Conservation (phyloP, 2,888 invertebrate genomes). For the Mythimna loreyi region DNA sequence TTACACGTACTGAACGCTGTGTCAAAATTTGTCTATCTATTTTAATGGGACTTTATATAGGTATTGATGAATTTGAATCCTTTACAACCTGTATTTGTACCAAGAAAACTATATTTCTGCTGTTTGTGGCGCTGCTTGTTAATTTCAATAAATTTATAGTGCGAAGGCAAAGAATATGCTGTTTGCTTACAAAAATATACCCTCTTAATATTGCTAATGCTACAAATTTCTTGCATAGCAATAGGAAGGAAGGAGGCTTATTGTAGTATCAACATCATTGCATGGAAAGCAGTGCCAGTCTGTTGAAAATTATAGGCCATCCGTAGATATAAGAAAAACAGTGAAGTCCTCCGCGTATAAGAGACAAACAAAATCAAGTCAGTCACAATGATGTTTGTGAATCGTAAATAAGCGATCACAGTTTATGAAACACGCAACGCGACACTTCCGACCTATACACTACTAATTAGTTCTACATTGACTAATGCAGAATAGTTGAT, state of each 20-base stretch:
- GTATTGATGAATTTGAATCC: no score
- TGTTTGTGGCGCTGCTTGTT: no score
- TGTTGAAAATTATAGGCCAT: background rate
- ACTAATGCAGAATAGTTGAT: constrained; percentile 28
- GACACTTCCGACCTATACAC: constrained; percentile 70
- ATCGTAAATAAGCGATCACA: constrained; percentile 60
- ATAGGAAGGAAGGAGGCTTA: no score
- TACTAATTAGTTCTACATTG: constrained; percentile 49
- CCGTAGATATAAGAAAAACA: background rate
- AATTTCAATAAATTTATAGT: background rate
- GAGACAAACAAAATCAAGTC: constrained; percentile 41
- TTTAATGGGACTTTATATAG: no score
- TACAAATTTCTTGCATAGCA: background rate
- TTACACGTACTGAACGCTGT: no score
- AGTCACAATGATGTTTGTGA: constrained; percentile 56
- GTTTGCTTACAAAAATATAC: background rate
- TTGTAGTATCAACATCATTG: background rate
- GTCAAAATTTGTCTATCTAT: no score
- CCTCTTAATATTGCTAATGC: background rate
- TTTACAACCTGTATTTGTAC: no score
- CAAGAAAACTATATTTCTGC: background rate
- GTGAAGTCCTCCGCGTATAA: constrained; percentile 33
- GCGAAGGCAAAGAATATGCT: background rate
- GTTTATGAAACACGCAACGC: constrained; percentile 72
- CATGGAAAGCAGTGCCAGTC: background rate